Conservation (phyloP, 2,113 vertebrate genomes). For the Tichodroma muraria region DNA sequence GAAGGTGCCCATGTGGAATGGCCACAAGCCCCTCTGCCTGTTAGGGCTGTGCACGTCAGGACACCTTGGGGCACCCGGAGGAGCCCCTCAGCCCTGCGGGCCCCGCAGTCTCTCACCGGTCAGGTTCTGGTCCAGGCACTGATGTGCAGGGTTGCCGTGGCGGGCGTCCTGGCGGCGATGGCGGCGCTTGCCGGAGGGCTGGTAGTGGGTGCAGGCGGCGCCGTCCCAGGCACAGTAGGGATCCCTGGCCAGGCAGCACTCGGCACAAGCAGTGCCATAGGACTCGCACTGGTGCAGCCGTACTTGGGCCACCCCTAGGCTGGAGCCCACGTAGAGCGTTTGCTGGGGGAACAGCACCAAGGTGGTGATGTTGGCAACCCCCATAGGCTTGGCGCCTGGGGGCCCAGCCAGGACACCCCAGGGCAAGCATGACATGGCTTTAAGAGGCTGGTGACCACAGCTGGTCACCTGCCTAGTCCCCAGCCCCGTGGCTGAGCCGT, state of each 20-base stretch:
- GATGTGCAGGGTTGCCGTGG: conserved; percentile 81
- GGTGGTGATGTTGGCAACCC: neutral
- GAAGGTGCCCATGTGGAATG: neutral
- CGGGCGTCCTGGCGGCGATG: conserved; percentile 81
- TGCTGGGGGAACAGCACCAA: conserved; percentile 68
- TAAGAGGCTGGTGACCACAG: neutral
- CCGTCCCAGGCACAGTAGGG: conserved; percentile 95
- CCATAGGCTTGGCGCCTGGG: rapidly evolving
- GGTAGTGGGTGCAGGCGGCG: conserved; percentile 74
- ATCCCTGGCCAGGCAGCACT: conserved; percentile 93
- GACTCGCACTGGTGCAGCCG: conserved; percentile 85
- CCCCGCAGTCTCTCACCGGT: conserved; percentile 68
- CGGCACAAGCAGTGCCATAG: conserved; percentile 87
- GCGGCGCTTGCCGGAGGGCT: conserved; percentile 77
- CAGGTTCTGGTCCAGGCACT: conserved; percentile 86
- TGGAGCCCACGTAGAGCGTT: conserved; percentile 84
- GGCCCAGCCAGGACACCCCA: neutral
- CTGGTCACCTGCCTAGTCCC: neutral
- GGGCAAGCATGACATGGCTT: neutral
- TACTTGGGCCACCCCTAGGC: conserved; percentile 79
- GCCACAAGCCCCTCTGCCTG: neutral
- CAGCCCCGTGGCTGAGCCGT: rapidly evolving
- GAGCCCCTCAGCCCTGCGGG: neutral
- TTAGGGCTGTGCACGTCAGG: neutral
- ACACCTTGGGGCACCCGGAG: neutral